Evolutionary conservation across 1,140 invertebrate species (phyloP).

Genomic region (Physella acuta): DNA sequence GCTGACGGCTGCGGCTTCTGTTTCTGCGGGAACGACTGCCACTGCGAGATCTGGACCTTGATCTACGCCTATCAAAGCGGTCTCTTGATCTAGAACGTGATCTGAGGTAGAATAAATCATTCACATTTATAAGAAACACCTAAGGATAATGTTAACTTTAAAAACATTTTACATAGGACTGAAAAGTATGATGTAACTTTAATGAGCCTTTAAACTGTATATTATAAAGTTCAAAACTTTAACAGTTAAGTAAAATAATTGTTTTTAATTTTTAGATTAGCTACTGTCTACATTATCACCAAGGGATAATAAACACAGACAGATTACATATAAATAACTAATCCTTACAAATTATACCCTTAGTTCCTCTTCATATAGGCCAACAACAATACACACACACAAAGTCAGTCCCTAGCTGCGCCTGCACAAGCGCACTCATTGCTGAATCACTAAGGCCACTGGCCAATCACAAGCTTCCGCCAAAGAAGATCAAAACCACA

Average conservation of each 20-base stretch:
- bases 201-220: not conserved
- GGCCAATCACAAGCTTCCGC: constrained; percentile 10
- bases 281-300: not conserved
- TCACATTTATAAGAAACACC: not conserved
- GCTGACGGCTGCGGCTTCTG: constrained; percentile 11
- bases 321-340: not conserved
- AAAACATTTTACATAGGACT: not conserved
- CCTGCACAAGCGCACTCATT: constrained; percentile 3
- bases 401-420: constrained; percentile 8
- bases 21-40: not conserved
- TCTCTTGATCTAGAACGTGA: constrained; percentile 10
- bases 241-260: not conserved
- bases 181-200: not conserved
- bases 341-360: constrained; percentile 17
- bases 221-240: not conserved
- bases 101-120: not conserved
- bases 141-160: not conserved
- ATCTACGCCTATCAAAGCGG: constrained; percentile 2
- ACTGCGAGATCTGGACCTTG: constrained; percentile 11
- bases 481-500: not conserved
- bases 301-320: not conserved
- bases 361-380: constrained; percentile 7
- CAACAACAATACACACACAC: constrained; percentile 14
- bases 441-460: not conserved
- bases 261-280: not conserved